Conservation (phyloP, 2,888 invertebrate genomes). For the Dascillus cervinus region DNA sequence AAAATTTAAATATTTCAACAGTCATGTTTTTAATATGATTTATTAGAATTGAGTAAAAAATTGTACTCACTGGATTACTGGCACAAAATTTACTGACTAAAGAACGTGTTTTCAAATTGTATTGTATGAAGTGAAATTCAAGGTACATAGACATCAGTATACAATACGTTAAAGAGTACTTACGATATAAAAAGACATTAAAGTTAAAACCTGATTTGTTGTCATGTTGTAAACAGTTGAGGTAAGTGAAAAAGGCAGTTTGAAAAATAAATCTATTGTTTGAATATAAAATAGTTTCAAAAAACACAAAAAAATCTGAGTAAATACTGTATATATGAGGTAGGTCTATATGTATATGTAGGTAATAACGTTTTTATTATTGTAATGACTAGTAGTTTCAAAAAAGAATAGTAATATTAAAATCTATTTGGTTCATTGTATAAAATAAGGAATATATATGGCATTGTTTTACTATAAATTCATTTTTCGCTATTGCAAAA, state of each 20-base stretch:
- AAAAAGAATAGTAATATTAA: slow-evolving; percentile 29
- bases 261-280: not conserved
- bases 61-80: no score
- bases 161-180: no score
- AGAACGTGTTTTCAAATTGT: no score
- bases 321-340: slow-evolving; percentile 34
- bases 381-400: slow-evolving; percentile 26
- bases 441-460: slow-evolving; percentile 23
- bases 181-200: not conserved
- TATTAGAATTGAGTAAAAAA: no score
- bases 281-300: no score
- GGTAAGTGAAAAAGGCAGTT: not conserved
- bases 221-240: not conserved
- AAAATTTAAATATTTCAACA: no score
- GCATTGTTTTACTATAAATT: slow-evolving; percentile 20
- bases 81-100: no score
- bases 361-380: no score
- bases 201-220: not conserved
- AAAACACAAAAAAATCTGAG: no score
- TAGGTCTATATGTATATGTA: slow-evolving; percentile 28
- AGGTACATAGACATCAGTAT: no score
- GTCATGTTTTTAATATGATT: no score
- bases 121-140: no score
- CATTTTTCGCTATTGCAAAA: slow-evolving; percentile 17
- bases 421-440: slow-evolving; percentile 36